Evolutionary conservation across 2,888 invertebrate genomes (phyloP).

Genomic region (Apodemia mormo): DNA sequence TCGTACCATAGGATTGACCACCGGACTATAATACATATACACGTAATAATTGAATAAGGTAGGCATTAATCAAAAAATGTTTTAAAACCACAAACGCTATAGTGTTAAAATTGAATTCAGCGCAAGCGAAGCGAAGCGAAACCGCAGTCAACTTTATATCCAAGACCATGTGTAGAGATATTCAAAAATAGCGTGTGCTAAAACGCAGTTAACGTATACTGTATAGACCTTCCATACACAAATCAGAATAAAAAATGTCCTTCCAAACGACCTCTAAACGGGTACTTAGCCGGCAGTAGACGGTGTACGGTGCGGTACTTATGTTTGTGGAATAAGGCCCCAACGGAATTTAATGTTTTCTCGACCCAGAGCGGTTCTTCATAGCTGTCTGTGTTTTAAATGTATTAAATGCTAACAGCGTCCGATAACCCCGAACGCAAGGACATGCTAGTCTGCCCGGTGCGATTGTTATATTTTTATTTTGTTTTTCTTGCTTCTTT

Average conservation of each 20-base stretch:
- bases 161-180: neutral
- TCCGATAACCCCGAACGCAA: constrained; percentile 76
- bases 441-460: constrained; percentile 66
- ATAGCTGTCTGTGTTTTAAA: constrained; percentile 73
- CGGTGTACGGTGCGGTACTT: constrained; percentile 69
- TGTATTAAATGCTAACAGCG: constrained; percentile 76
- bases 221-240: constrained; percentile 44
- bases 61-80: too few species aligned
- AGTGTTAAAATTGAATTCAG: neutral
- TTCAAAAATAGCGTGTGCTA: constrained; percentile 1
- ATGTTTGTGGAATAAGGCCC: constrained; percentile 65
- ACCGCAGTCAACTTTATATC: neutral
- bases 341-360: constrained; percentile 76
- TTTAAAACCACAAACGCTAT: too few species aligned
- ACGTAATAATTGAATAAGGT: too few species aligned
- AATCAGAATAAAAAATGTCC: constrained; percentile 68
- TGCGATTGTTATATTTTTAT: constrained; percentile 37
- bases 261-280: constrained; percentile 70
- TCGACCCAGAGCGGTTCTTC: constrained; percentile 68
- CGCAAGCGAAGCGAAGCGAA: neutral
- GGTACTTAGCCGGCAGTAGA: constrained; percentile 50
- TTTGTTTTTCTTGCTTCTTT: constrained; percentile 10
- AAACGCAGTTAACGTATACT: constrained; percentile 5
- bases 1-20: too few species aligned
- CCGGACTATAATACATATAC: too few species aligned